Base-by-base conservation (phyloP, 1,140 invertebrate species). In the Lineus longissimus region DNA sequence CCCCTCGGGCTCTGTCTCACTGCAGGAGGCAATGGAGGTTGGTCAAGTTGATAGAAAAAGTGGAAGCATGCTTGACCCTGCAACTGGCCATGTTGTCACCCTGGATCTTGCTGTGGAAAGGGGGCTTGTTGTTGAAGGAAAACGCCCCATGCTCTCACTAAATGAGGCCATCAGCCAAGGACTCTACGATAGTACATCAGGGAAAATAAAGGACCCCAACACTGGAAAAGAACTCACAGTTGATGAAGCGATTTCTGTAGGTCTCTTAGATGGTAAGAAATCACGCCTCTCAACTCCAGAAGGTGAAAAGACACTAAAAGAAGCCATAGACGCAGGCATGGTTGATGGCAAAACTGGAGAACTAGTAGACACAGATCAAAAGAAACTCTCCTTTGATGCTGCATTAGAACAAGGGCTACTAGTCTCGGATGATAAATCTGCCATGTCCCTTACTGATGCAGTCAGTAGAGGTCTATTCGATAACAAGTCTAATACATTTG, bases 91-190 rank as follows among this genome's bases (percentile, higher is more conserved):
- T 71, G 82, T 87, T 2, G 87, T 93, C 71, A 86, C 88, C 11
- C 82, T 91, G 23, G 85, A 86, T 76, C 85, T 92, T 76, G 91
- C 90, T 23, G 71, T 93, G 4, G n/a, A 51, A 9, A 19, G n/a
- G 25, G 88, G 89, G 61, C 75, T 92, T 75, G 25, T 19, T 4
- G 47, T 51, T 23, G n/a, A 19, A 9, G 25, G 25, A 4, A 27
- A 51, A 51, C n/a, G 25, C 9, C 47, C 47, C 4, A 41, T 27
- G 30, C 22, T 47, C 0, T 89, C 85, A 19, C 88, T 95, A 11
- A 87, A 87, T 27, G 88, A 95, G 81, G 93, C 93, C 0, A 85
- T 97, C 1, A 85, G 89, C 58, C 84, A 90, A 65, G 92, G 92
- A 56, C 86, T 96, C 59, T 83, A 97, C 70, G 93, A 97, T 84